Evolutionary conservation across 1,140 invertebrate species (phyloP), one percentile per base, ranked within the genome.

Genomic region (Dendrolimus punctatus): DNA sequence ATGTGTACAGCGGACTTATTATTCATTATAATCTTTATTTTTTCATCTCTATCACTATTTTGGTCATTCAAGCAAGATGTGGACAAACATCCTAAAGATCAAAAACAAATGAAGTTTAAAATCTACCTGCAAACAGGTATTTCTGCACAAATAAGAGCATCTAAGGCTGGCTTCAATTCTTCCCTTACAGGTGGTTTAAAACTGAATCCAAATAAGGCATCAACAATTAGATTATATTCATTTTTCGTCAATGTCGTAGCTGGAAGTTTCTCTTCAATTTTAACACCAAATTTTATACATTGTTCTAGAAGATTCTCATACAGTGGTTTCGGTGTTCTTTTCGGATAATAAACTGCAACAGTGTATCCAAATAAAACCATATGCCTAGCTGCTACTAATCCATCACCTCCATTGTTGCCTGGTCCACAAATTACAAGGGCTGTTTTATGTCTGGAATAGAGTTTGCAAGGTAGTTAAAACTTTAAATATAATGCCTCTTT

Each of bases 381-480:
- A 87, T 99, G 98, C 60, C 98, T 89, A 0, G 98, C 98, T 81
- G 96, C 98, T 6, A 99, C 98, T 10, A 99, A 81, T 7, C 98
- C 98, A 89, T 99, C 98, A 5, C 98, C 99, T 10, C 99, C 99
- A 89, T 99, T 99, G 86, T 99, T 99, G n/a, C 98, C 98, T 5
- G 98, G 98, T 0, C 98, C 98, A 87, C 95, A 98, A 64, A 95
- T 92, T 46, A 99, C 89, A 2, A 99, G 79, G 6, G 98, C 91
- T 61, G 89, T 76, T 46, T 88, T 85, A 57, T 88, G 69, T 6
- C 78, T 80, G 59, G 5, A 55, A 60, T 8, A 39, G 23, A 23
- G 23, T 38, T 49, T 49, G 9, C 38, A 45, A 45, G n/a, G 23
- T 23, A 23, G 23, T 23, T 23, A 2, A 23, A 23, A 23, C 23